phyloP scores from a whole-genome alignment of 2,113 vertebrate genomes.

The Periophthalmus modestus region DNA sequence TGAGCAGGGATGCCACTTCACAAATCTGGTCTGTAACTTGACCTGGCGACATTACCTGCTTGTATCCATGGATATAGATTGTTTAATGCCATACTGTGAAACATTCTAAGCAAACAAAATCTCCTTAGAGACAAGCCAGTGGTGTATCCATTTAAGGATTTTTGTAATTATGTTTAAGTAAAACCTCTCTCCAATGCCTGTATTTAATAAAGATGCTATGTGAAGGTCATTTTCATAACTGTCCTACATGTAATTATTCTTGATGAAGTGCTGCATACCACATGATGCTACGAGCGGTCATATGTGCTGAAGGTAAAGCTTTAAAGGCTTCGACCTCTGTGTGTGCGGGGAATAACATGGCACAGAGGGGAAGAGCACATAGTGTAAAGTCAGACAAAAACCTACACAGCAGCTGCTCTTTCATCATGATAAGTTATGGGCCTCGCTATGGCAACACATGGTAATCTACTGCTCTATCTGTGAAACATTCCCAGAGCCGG shows the following conservation, averaged over 20 bases:
- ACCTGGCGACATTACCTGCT: background rate
- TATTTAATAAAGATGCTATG: background rate
- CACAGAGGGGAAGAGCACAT: background rate
- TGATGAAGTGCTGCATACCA: constrained; percentile 50
- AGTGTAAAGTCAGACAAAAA: background rate
- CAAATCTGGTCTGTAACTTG: too few relatives aligned
- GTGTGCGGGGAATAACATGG: constrained; percentile 1
- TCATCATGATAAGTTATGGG: constrained; percentile 22
- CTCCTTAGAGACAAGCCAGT: background rate
- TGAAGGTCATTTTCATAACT: constrained; percentile 40
- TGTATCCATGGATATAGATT: background rate
- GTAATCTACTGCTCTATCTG: constrained; percentile 10
- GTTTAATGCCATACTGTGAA: too few relatives aligned
- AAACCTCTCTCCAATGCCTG: background rate
- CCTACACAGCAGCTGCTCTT: constrained; percentile 10
- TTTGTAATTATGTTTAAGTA: background rate
- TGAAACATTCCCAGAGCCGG: constrained; percentile 39
- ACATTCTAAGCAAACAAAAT: background rate
- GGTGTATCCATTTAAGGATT: too few relatives aligned
- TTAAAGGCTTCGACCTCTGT: constrained; percentile 21
- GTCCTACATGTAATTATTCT: constrained; percentile 33
- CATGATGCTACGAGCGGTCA: constrained; percentile 27
- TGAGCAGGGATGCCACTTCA: too few relatives aligned
- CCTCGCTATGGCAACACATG: background rate
- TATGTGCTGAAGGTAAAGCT: constrained; percentile 3